Conservation (phyloP, 1,140 invertebrate species). For the Phymastichus coffea region DNA sequence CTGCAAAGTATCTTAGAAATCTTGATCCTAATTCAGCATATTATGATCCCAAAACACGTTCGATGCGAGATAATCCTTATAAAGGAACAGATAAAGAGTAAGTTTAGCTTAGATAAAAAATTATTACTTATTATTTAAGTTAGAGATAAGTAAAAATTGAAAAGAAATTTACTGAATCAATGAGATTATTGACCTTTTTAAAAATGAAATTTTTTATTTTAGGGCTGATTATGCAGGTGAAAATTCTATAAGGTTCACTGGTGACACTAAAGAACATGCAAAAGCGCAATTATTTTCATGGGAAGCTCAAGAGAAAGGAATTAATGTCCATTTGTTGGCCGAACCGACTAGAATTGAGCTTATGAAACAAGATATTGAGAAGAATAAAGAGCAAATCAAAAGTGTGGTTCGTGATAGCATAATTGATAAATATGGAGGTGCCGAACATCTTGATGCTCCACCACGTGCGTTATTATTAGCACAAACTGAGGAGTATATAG, state of each 20-base stretch:
- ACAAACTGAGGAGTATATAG: constrained; percentile 94
- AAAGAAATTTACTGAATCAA: constrained; percentile 9
- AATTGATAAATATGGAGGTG: constrained; percentile 87
- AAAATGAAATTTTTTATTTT: constrained; percentile 37
- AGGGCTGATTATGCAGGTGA: constrained; percentile 90
- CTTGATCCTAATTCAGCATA: constrained; percentile 96
- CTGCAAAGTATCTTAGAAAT: constrained; percentile 97
- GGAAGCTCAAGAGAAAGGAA: constrained; percentile 91
- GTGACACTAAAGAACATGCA: constrained; percentile 89
- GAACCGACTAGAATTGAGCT: constrained; percentile 97
- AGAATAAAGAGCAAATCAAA: constrained; percentile 87
- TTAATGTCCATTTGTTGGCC: constrained; percentile 94
- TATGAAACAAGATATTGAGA: constrained; percentile 85
- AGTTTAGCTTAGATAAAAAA: constrained; percentile 46
- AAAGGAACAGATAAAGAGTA: constrained; percentile 68
- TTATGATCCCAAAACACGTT: constrained; percentile 98
- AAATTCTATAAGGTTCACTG: constrained; percentile 92
- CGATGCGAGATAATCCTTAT: constrained; percentile 98
- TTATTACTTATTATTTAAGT: neutral
- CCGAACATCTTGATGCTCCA: constrained; percentile 85
- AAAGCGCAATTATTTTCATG: constrained; percentile 96
- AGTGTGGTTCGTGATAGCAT: constrained; percentile 69
- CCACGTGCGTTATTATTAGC: constrained; percentile 85
- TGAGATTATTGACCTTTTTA: neutral
- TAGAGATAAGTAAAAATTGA: neutral